Base-by-base conservation (phyloP, 2,797 vertebrate genomes). In the Acanthurus lineatus region DNA sequence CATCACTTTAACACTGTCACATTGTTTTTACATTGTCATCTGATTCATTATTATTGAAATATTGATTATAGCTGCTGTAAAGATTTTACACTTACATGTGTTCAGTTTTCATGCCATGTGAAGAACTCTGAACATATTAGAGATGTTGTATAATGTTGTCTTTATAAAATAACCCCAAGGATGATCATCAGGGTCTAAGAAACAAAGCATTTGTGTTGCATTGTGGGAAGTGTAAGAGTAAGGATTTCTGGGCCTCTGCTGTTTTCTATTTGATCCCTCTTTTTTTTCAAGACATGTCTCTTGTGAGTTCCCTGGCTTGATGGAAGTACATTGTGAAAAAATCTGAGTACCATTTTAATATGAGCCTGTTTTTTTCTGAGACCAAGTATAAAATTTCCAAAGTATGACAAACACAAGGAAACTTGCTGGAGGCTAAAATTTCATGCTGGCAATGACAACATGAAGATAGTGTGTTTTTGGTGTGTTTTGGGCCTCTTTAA, bases 301-400 rank as follows among this genome's bases (percentile, higher is more conserved):
- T 42, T 40, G 35, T 28, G 16, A 42, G 15, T 32, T 0, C 8
- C 20, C 32, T 22, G 60, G 7, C 19, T 68, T 53, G 25, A 44
- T 20, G 17, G 12, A 59, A 20, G 12, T 25, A 32, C 5, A 4
- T 2, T 4, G 42, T 3, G 32, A 7, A 35, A 6, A 35, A 35
- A 35, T 35, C 32, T 35, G 32, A 35, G 32, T 35, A 35, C 32
- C 32, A 35, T 35, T 35, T 35, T 25, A 25, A 17, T 53, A 22
- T 28, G n/a, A 25, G 20, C 25, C 57, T 19, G 19, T 45, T 61
- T 67, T 35, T 5, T 19, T 11, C 28, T 17, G 9, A 19, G 40
- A 47, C 28, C 64, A n/a, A 42, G 45, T 45, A 22, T 20, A n/a
- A 6, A 53, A 62, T 63, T 62, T n/a, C 19, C 4, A 62, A 71